Percentiles rank a stretch among this genome's conserved stretches.
Evolutionary conservation across 2,797 vertebrate genomes (phyloP).

Genomic region (Cercopithecus diana): DNA sequence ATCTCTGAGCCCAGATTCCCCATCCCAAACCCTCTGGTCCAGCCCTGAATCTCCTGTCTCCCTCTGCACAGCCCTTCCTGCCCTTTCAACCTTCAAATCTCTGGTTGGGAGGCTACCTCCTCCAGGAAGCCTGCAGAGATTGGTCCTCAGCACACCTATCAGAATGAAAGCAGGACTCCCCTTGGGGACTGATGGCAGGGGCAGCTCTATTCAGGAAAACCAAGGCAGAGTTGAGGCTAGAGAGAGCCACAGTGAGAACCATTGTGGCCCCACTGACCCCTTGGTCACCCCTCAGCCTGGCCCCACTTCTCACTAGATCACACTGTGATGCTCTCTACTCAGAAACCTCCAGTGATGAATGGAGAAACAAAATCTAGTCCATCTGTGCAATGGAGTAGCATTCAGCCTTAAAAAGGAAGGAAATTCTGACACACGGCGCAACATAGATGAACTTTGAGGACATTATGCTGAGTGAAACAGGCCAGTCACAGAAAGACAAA

Average conservation of each 20-base stretch:
- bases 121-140: background rate
- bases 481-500: background rate
- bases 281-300: background rate
- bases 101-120: background rate
- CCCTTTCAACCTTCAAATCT: background rate
- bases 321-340: accelerated
- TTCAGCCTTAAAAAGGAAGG: background rate
- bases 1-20: background rate
- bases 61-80: background rate
- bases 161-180: background rate
- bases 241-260: background rate
- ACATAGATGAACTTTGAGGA: background rate
- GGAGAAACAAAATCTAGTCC: background rate
- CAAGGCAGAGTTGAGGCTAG: background rate
- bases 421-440: background rate
- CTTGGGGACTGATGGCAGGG: background rate
- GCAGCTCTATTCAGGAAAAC: background rate
- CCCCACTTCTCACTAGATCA: background rate
- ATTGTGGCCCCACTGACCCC: background rate
- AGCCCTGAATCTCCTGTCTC: background rate
- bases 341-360: background rate
- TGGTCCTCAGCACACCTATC: background rate
- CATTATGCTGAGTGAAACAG: background rate
- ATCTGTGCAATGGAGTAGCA: background rate
- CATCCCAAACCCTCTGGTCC: background rate